Base-by-base conservation (phyloP, 2,113 vertebrate genomes). In the Ranitomeya imitator region DNA sequence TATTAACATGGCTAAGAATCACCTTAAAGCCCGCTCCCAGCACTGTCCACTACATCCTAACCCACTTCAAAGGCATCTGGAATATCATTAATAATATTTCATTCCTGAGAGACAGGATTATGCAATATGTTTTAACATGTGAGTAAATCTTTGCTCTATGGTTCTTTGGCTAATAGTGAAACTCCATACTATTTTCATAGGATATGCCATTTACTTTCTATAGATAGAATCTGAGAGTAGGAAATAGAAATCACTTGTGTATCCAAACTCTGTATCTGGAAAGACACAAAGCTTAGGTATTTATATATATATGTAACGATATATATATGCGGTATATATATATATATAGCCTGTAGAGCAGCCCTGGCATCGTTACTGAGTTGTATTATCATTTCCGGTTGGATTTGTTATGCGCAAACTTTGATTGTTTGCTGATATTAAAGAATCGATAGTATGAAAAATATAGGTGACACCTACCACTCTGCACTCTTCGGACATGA, bases 81-180 rank as follows among this genome's bases (percentile, higher is more conserved):
- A 95, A 96, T 91, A 96, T 99, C n/a, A n/a, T 99, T 86, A 99
- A 99, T 93, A 97, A 92, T 71, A 93, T 99, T 86, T 94, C 97
- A 4, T 98, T 98, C 91, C 89, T 99, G 69, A 91, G 95, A 9
- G 94, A 97, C 73, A 9, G 65, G 78, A 97, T 99, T 90, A 99
- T 99, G 98, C 96, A 93, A 93, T 99, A 99, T 0, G 97, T 99
- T 21, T 91, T 99, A 86, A 99, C 93, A 0, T 98, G 98, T 99
- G 93, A 98, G 98, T 96, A 89, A 54, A 45, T 5, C 51, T 2
- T 12, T 76, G 37, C 74, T 74, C 6, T 85, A 26, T 54, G 31
- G 51, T 31, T 26, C n/a, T 55, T 21, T 21, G 37, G 60, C 37
- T 61, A 52, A 67, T 21, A 54, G 54, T 60, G n/a, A 83, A 69